phyloP scores from a whole-genome alignment of 1,140 invertebrate genomes.

The Drosophila asahinai region DNA sequence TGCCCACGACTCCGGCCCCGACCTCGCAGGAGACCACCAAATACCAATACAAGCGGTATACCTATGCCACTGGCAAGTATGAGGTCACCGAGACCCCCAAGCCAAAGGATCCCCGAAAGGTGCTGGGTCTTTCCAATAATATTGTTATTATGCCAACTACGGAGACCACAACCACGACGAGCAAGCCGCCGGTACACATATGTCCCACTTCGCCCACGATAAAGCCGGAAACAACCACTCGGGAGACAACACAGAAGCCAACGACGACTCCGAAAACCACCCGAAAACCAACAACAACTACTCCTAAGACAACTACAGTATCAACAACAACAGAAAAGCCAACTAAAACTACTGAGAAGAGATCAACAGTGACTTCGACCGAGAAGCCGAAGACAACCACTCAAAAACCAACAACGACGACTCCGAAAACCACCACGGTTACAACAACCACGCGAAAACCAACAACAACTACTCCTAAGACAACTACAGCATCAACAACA shows the following conservation, averaged over 20 bases:
- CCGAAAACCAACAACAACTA: background rate
- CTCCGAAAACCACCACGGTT: background rate
- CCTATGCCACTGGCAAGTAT: conserved; percentile 7
- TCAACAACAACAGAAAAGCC: too few species aligned
- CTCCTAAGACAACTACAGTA: too few species aligned
- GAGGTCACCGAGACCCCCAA: conserved; percentile 3
- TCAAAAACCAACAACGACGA: background rate
- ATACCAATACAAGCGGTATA: conserved; percentile 20
- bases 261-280: background rate
- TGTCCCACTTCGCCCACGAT: conserved; percentile 2
- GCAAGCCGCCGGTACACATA: background rate
- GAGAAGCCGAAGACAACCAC: conserved; percentile 10
- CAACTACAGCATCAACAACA: too few species aligned
- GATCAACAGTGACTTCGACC: background rate
- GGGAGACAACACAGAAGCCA: conserved; percentile 65
- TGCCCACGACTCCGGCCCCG: background rate
- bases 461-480: too few species aligned
- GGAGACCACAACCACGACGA: background rate
- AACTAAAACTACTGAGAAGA: background rate
- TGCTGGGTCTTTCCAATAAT: conserved; percentile 7
- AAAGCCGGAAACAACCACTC: background rate
- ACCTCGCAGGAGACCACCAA: conserved; percentile 9
- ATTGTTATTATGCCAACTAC: conserved; percentile 34
- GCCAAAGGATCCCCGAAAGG: background rate
- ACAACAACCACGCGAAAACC: background rate